phyloP scores from a whole-genome alignment of 2,113 vertebrate genomes.

The Cephalopholis sonnerati region DNA sequence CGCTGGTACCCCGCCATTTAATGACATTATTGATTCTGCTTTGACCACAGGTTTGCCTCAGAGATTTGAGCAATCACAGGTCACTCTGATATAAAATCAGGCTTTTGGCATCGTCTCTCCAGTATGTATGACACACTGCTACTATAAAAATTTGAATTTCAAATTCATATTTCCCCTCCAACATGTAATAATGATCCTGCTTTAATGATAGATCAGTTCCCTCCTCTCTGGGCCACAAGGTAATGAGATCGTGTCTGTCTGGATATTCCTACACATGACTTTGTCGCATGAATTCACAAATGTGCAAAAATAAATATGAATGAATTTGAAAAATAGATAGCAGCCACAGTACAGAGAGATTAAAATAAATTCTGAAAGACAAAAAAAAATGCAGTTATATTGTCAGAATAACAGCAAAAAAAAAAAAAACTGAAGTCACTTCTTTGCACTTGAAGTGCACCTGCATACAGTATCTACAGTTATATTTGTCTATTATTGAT shows the following conservation, averaged over 20 bases:
- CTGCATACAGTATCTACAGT: slow-evolving; percentile 12
- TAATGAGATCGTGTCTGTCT: slow-evolving; percentile 34
- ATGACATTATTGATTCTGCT: slow-evolving; percentile 42
- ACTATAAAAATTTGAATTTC: slow-evolving; percentile 41
- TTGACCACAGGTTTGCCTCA: slow-evolving; percentile 24
- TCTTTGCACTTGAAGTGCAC: background rate
- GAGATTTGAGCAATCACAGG: slow-evolving; percentile 32
- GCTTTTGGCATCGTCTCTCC: slow-evolving; percentile 1
- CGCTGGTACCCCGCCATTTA: slow-evolving; percentile 22
- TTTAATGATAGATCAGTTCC: slow-evolving; percentile 48
- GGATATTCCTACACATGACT: background rate
- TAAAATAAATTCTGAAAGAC: background rate
- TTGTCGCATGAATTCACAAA: slow-evolving; percentile 19
- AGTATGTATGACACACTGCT: slow-evolving; percentile 3
- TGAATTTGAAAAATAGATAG: slow-evolving; percentile 16
- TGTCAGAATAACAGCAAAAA: background rate
- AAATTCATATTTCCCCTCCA: slow-evolving; percentile 39
- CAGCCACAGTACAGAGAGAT: background rate
- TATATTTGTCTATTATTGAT: slow-evolving; percentile 49
- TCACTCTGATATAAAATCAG: slow-evolving; percentile 15
- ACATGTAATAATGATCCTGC: slow-evolving; percentile 6
- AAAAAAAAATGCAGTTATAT: background rate
- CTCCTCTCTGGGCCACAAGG: slow-evolving; percentile 1
- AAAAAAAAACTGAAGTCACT: background rate
- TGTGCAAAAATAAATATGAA: slow-evolving; percentile 12